Evolutionary conservation across 92 coral and sea anemone genomes (phyloP).

Genomic region (Pocillopora grandis): DNA sequence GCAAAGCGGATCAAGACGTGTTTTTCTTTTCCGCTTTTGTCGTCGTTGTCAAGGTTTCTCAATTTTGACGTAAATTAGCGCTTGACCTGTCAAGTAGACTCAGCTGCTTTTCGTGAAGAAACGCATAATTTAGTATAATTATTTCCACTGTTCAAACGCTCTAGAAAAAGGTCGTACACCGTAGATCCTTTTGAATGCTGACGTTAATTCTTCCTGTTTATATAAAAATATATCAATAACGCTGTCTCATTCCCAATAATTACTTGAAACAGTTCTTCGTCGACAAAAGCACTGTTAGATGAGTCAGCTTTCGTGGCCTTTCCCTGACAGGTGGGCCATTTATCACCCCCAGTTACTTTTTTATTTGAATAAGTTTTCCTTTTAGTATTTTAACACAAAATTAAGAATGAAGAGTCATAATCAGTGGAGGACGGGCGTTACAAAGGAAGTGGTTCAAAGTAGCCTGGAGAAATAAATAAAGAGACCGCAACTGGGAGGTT

Average conservation of each 20-base stretch:
- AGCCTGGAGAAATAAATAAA: not conserved
- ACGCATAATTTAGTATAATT: constrained; percentile 16
- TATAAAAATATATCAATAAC: not conserved
- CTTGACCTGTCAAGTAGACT: constrained; percentile 34
- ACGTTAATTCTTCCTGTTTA: not conserved
- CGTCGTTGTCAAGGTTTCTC: constrained; percentile 20
- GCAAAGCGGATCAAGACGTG: constrained; percentile 23
- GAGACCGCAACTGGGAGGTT: not conserved
- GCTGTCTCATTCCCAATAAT: not conserved
- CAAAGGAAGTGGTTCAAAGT: not conserved
- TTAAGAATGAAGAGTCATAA: no score
- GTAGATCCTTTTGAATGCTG: not conserved
- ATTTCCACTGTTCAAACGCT: constrained; percentile 3
- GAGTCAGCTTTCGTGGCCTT: no score
- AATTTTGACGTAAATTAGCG: constrained; percentile 25
- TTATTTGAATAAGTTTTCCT: no score
- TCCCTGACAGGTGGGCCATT: no score
- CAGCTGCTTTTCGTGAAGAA: constrained; percentile 25
- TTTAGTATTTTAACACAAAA: no score
- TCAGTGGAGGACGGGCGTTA: no score
- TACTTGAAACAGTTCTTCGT: no score
- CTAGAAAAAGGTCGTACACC: not conserved
- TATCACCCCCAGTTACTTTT: no score
- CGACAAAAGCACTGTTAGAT: no score
- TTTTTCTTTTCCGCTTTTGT: constrained; percentile 4